Evolutionary conservation across 37 sponge, comb jelly and placozoan genomes (phyloP), one percentile per base, ranked within the genome.

Genomic region (Ephydatia muelleri): DNA sequence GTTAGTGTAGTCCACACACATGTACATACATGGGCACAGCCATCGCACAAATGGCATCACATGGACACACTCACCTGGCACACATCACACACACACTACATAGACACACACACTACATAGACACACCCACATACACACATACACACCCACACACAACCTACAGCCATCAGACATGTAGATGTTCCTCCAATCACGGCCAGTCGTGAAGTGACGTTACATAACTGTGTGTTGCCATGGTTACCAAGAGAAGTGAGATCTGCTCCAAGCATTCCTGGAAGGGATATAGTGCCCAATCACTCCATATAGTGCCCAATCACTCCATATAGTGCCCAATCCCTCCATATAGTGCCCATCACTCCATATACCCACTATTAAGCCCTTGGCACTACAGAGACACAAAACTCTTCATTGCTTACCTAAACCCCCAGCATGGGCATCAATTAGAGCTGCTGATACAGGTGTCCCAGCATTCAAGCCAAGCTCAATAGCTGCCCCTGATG

Each of bases 381-480:
- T 43, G 3, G 6, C 57, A 13, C 21, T 26, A 33, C 37, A 33
- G 35, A 73, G 35, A 29, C 74, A 73, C 74, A 31, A 34, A 73
- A 49, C 30, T 68, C 67, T 47, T 5, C n/a, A 64, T 14, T 64
- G 33, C 86, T 74, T 67, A 78, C 94, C 97, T 22, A 96, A 26
- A 34, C 92, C 92, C 12, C 97, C 97, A 80, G 94, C 92, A 76
- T 96, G 94, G 26, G 97, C 97, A 85, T 96, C 97, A 68, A 96
- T 92, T 47, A 96, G 74, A 25, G 91, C 76, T 26, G 94, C 87
- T 32, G 84, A 88, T 19, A 96, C 94, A n/a, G 90, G 80, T 28
- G 91, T 94, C 35, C 91, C 92, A n/a, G 80, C 66, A 0, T 27
- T 14, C 66, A 96, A 80, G 14, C 97, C 97, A 33, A 96, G 36